These are phyloP conservation scores for Platysteira castanea DNA, from an alignment of 2,113 vertebrate genomes.

Conservation along the genomic window DNA sequence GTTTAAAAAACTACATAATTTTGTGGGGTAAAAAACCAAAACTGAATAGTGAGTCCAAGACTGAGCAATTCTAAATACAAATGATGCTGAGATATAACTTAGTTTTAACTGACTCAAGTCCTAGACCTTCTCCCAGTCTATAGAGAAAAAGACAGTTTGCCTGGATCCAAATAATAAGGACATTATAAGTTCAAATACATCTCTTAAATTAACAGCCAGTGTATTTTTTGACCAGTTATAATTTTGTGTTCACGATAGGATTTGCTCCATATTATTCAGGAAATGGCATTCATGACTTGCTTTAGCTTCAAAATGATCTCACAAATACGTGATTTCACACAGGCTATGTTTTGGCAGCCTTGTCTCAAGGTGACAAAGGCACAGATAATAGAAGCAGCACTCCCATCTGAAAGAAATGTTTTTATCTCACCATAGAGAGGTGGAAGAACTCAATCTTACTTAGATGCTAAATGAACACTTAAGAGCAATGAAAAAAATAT, in stretches of 20 bases:
- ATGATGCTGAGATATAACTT: neutral
- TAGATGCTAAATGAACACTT: neutral
- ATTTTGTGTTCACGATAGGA: neutral
- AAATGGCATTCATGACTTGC: neutral
- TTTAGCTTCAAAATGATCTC: neutral
- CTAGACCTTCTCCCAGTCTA: neutral
- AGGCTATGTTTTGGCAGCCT: neutral
- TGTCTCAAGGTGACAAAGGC: neutral
- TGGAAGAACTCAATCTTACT: neutral
- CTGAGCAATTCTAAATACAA: neutral
- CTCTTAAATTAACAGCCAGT: neutral
- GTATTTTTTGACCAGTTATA: neutral
- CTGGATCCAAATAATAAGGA: neutral
- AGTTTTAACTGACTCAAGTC: neutral
- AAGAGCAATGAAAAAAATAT: neutral
- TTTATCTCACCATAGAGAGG: neutral
- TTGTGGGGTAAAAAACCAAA: neutral
- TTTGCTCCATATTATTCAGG: neutral
- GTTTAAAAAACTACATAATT: neutral
- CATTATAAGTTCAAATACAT: neutral
- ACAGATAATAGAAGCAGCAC: neutral
- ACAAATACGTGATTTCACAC: neutral
- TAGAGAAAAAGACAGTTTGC: neutral
- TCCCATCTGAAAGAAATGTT: neutral
- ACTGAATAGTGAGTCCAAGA: neutral